These are phyloP conservation scores for Aphelocoma californica DNA, from an alignment of 2,797 vertebrate genomes.

Conservation along the genomic window DNA sequence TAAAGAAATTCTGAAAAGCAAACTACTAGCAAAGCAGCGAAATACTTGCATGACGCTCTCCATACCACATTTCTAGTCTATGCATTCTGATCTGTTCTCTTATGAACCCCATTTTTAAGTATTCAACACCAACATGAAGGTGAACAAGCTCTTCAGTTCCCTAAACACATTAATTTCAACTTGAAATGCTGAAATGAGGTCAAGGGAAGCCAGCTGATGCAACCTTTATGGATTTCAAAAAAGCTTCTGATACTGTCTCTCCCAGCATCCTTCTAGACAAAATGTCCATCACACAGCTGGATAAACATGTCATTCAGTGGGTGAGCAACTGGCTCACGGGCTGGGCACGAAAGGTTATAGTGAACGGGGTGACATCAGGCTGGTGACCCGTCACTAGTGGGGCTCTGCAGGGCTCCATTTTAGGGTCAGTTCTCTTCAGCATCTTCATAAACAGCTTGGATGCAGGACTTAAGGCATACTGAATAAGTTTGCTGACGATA, in stretches of 20 bases:
- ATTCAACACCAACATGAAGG: not conserved
- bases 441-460: not conserved
- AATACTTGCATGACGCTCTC: not conserved
- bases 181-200: not conserved
- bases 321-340: not conserved
- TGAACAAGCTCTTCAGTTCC: not conserved
- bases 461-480: not conserved
- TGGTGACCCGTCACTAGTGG: not conserved
- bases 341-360: rapidly evolving
- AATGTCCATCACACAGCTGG: not conserved
- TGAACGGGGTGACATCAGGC: not conserved
- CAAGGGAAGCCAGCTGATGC: not conserved
- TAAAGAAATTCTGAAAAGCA: not conserved
- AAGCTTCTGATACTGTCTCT: not conserved
- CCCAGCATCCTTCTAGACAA: not conserved
- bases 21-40: not conserved
- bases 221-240: not conserved
- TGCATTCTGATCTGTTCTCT: not conserved
- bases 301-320: not conserved
- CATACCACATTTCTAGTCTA: not conserved
- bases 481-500: not conserved
- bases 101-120: not conserved
- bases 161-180: not conserved
- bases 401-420: not conserved
- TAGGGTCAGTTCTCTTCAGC: not conserved